Evolutionary conservation across 2,888 invertebrate genomes (phyloP), one percentile per base, ranked within the genome.

Genomic region (Liopterus haemorrhoidalis): DNA sequence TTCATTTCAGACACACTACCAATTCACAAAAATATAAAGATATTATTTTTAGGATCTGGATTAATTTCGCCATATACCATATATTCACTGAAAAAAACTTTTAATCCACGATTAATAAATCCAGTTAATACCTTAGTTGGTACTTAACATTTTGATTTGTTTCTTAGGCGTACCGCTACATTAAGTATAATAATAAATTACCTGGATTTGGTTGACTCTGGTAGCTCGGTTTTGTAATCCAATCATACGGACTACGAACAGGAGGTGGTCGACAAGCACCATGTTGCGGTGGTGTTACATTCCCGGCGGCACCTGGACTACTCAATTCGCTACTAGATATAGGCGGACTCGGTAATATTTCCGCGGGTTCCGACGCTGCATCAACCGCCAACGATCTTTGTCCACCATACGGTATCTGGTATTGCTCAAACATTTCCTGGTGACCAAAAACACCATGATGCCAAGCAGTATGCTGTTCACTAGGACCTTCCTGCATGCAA

Each of bases 211-310:
- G 86, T 62, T 87, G 87, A 52, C 76, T 80, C 61, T 87, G 86
- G 67, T 89, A 90, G 39, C 86, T 81, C 0, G 85, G 83, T 66
- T 88, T 90, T 68, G 87, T 91, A 82, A 93, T 91, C 92, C 92
- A 93, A 58, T 89, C 90, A 65, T 81, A 92, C 1, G 89, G 88
- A 53, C 86, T 85, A 30, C 88, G 78, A 14, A 81, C 79, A 19
- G 85, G 83, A 25, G 81, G 75, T 31, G 87, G 82, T 59, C 82
- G 74, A 56, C 61, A 73, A 59, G 75, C 69, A 31, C 50, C 50
- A 28, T 57, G 52, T 47, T 63, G 60, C 48, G 64, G 58, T 41
- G 70, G 61, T 53, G 68, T 60, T 49, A 66, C 54, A 53, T 65
- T 51, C 57, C 60, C 27, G 58, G 56, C 12, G 59, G 69, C 63